Evolutionary conservation across 2,888 invertebrate species (phyloP), one percentile per base, ranked within the genome.

Genomic region (Polyommatus icarus): DNA sequence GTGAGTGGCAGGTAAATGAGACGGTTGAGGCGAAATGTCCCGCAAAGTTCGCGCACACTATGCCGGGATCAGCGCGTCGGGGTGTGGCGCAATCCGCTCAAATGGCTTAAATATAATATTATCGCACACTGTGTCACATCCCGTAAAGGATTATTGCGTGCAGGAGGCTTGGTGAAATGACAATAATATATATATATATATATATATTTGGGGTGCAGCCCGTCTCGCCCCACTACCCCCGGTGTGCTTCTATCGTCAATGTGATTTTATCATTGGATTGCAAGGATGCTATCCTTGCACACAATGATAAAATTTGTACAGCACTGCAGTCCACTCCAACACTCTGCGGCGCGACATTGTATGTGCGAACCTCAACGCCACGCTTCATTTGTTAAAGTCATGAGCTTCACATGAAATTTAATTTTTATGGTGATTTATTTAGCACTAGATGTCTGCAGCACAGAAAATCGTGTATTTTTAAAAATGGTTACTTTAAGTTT

Each of bases 1-100:
- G 67, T 67, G 67, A 67, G 67, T 67, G 67, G 67, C 67, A 67
- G 29, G 67, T 29, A 24, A 29, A 12, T 67, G 67, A 15, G 67
- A 29, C 24, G 1, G 67, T 32, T 24, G 24, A 12, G 20, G 59
- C 59, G 24, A 61, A 61, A 61, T 61, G 61, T 61, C 61, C 61
- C 61, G 24, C 24, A 61, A 54, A 54, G 18, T 15, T 54, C 54
- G 5, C 18, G 18, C 54, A 50, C 4, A 4, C 50, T 50, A n/a
- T n/a, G 50, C 15, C 50, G 50, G 12, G 50, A 3, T 10, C 50
- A 50, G 40, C 40, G 40, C 15, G 15, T 50, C 50, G 50, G 4
- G 4, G 18, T 54, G 18, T 0, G 5, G 54, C 18, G 54, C 1
- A 54, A 18, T 15, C 5, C 18, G 18, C 18, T 54, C 15, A 46